phyloP scores from a whole-genome alignment of 2,113 vertebrate genomes.

The Motacilla alba region DNA sequence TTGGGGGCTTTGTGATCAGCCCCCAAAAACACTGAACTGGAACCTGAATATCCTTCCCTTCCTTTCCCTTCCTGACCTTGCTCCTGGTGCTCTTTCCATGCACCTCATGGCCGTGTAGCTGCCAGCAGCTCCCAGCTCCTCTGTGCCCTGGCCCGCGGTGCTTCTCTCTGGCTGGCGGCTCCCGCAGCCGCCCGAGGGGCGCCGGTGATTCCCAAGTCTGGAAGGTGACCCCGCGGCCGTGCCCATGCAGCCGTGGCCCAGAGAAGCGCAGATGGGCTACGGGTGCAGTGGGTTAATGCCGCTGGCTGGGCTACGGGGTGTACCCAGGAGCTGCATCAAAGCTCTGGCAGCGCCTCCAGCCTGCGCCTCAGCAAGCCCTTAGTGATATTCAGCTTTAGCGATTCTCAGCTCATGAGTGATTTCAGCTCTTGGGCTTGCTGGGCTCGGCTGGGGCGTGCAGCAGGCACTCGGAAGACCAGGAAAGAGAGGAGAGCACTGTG shows the following conservation, averaged over 20 bases:
- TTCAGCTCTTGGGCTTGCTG: too few relatives aligned
- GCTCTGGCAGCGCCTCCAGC: too few relatives aligned
- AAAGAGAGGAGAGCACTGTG: too few relatives aligned
- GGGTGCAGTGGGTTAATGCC: neutral
- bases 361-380: too few relatives aligned
- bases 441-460: too few relatives aligned
- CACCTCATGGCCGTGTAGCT: rapidly evolving
- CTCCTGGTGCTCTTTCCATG: rapidly evolving
- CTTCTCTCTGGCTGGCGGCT: neutral
- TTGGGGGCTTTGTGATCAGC: neutral
- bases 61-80: neutral
- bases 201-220: neutral
- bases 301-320: too few relatives aligned
- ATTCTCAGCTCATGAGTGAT: too few relatives aligned
- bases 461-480: too few relatives aligned
- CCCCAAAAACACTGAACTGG: neutral
- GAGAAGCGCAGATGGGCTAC: neutral
- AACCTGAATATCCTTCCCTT: neutral
- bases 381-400: too few relatives aligned
- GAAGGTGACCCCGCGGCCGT: neutral
- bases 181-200: rapidly evolving
- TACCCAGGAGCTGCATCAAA: too few relatives aligned
- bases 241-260: neutral
- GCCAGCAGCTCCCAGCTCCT: neutral
- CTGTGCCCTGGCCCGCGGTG: rapidly evolving